A percentile compares a stretch with the other conserved stretches of the same genome.
Evolutionary conservation across 1,140 invertebrate genomes (phyloP).

Genomic region (Globodera ellingtonae): DNA sequence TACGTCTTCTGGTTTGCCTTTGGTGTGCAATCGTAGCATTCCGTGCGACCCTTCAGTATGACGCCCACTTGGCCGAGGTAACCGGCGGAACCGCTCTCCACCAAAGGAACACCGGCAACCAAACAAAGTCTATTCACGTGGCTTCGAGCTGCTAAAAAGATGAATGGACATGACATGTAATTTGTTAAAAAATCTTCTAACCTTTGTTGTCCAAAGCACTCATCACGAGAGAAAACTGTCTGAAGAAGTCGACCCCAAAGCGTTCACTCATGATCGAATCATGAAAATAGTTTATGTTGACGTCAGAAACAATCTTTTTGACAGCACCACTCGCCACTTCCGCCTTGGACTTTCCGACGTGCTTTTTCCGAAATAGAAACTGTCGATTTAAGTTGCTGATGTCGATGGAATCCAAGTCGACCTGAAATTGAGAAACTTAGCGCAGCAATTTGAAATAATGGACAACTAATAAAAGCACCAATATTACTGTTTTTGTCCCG

Average conservation of each 20-base stretch:
- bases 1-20: conserved; percentile 73
- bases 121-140: conserved; percentile 99
- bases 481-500: not conserved
- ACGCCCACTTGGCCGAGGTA: conserved; percentile 84
- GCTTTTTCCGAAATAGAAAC: conserved; percentile 93
- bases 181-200: conserved; percentile 38
- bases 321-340: conserved; percentile 81
- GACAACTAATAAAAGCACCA: too few relatives aligned
- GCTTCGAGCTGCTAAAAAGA: conserved; percentile 78
- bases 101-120: conserved; percentile 85
- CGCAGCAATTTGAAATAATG: too few relatives aligned
- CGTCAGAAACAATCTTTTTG: conserved; percentile 79
- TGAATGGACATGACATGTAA: not conserved
- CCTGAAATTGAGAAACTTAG: conserved; percentile 72
- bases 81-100: conserved; percentile 95
- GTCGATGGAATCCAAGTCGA: conserved; percentile 98
- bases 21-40: conserved; percentile 93
- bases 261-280: conserved; percentile 86
- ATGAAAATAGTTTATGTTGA: conserved; percentile 84
- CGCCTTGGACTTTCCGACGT: conserved; percentile 95
- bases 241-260: conserved; percentile 88
- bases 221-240: conserved; percentile 86
- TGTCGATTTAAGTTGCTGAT: conserved; percentile 98
- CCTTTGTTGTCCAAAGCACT: conserved; percentile 94
- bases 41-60: conserved; percentile 72